phyloP scores from a whole-genome alignment of 2,113 vertebrate species.

The Lipophrys pholis region DNA sequence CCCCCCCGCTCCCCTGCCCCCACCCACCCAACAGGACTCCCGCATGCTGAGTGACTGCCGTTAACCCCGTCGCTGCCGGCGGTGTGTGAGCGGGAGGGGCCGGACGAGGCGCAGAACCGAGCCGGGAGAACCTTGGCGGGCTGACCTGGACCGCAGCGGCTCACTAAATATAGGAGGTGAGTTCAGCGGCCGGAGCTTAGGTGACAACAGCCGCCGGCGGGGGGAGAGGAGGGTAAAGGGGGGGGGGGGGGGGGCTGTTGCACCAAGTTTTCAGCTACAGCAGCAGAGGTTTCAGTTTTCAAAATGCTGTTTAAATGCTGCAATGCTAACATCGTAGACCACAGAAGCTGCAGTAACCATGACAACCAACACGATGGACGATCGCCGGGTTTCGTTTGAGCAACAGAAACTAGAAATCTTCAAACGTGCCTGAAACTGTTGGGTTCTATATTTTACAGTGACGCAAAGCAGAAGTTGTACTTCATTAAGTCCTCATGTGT shows the following conservation, averaged over 20 bases:
- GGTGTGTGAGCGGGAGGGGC: not conserved
- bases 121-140: not conserved
- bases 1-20: too few relatives aligned
- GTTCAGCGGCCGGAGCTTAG: conserved; percentile 74
- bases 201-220: conserved; percentile 77
- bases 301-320: too few relatives aligned
- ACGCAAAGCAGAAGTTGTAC: too few relatives aligned
- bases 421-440: too few relatives aligned
- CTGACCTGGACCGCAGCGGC: conserved; percentile 45
- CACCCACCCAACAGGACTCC: conserved; percentile 59
- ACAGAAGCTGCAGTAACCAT: too few relatives aligned
- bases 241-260: conserved; percentile 6
- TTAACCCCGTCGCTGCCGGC: conserved; percentile 74
- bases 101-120: not conserved
- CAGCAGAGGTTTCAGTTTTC: not conserved
- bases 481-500: too few relatives aligned
- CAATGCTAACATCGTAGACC: too few relatives aligned
- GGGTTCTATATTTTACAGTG: too few relatives aligned
- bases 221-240: conserved; percentile 23
- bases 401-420: too few relatives aligned
- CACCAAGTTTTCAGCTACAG: conserved; percentile 37
- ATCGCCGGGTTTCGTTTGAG: too few relatives aligned
- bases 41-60: conserved; percentile 74
- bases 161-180: conserved; percentile 80
- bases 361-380: too few relatives aligned